Evolutionary conservation across 2,113 vertebrate genomes (phyloP).

Genomic region (Mellivora capensis): DNA sequence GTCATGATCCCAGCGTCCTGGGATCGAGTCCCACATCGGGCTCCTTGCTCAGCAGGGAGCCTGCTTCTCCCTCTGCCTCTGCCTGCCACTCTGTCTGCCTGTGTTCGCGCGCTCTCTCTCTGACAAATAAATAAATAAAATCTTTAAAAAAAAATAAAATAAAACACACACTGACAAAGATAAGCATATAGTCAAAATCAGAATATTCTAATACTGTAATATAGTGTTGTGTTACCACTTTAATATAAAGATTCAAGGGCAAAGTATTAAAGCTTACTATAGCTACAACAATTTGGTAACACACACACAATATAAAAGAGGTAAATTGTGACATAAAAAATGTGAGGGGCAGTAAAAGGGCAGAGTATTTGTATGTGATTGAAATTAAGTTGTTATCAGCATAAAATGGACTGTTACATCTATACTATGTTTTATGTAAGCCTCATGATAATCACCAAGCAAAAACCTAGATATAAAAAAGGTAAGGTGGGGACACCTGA

Average conservation of each 20-base stretch:
- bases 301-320: neutral
- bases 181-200: neutral
- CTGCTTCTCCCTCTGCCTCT: no score
- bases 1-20: no score
- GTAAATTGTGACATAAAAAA: neutral
- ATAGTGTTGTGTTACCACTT: neutral
- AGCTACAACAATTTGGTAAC: neutral
- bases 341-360: neutral
- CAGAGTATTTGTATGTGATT: neutral
- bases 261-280: neutral
- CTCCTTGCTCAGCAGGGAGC: no score
- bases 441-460: neutral
- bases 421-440: neutral
- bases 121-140: no score
- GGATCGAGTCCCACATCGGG: no score
- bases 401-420: neutral
- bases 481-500: no score
- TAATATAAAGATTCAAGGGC: neutral
- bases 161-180: neutral
- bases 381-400: no score
- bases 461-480: neutral
- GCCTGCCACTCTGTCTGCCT: no score
- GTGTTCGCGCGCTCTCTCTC: no score
- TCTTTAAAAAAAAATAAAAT: no score
- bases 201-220: neutral